Conservation (phyloP, 2,113 vertebrate species). For the Acanthisitta chloris region DNA sequence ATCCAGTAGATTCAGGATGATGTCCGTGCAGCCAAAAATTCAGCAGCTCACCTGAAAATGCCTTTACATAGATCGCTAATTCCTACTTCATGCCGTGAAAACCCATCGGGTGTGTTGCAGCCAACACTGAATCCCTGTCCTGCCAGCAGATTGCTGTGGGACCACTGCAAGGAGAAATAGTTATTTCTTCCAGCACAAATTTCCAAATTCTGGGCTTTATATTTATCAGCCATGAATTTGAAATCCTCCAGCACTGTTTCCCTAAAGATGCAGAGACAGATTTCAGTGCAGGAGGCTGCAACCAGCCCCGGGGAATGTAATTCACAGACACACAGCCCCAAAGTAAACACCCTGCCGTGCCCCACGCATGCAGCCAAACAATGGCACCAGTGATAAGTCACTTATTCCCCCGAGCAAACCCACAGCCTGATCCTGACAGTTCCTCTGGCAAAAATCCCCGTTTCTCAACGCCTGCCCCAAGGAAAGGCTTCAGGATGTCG, state of each 20-base stretch:
- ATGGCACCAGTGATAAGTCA: not conserved
- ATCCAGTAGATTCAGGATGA: not conserved
- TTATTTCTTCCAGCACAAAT: not conserved
- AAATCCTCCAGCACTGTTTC: not conserved
- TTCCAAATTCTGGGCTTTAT: not conserved
- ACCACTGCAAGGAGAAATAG: not conserved
- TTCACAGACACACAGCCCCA: not conserved
- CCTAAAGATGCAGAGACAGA: not conserved
- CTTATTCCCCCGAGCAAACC: not conserved
- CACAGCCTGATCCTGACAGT: not conserved
- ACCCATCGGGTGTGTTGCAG: not conserved
- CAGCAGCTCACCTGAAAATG: not conserved
- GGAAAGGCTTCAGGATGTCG: not conserved
- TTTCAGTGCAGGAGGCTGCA: not conserved
- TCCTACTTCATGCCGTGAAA: not conserved
- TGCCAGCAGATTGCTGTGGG: not conserved
- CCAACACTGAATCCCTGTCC: fast-evolving
- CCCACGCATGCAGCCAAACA: not conserved
- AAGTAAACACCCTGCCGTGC: not conserved
- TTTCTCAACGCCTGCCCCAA: not conserved
- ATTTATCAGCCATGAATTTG: not conserved
- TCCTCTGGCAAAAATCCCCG: not conserved
- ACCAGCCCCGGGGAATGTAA: not conserved
- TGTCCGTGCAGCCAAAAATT: not conserved
- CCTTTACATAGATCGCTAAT: not conserved